phyloP scores from a whole-genome alignment of 2,113 vertebrate species.

The Pholis gunnellus region DNA sequence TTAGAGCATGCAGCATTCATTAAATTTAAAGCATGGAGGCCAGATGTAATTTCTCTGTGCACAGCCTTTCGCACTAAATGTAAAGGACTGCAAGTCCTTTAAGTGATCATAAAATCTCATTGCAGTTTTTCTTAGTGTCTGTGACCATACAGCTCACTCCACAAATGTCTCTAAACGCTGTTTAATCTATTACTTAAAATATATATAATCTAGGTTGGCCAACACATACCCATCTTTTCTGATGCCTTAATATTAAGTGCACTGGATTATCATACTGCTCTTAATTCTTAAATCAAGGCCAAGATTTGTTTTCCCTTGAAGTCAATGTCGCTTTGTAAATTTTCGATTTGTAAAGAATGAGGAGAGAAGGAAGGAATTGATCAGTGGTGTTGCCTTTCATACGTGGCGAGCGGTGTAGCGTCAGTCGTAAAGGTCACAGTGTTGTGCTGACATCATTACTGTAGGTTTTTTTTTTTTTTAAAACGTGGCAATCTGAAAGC shows the following conservation, averaged over 20 bases:
- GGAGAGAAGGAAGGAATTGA: not conserved
- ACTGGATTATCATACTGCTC: too few relatives aligned
- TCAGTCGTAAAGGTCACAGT: slow-evolving; percentile 53
- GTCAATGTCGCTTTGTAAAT: not conserved
- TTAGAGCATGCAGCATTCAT: slow-evolving; percentile 79
- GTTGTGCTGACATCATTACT: slow-evolving; percentile 31
- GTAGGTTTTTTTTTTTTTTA: slow-evolving; percentile 21
- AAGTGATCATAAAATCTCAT: slow-evolving; percentile 45
- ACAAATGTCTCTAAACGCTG: not conserved
- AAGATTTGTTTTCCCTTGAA: not conserved
- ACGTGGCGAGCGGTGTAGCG: not conserved
- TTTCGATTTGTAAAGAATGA: not conserved
- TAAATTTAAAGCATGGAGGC: slow-evolving; percentile 75
- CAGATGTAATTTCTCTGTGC: slow-evolving; percentile 63
- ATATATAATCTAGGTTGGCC: not conserved
- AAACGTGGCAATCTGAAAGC: slow-evolving; percentile 58
- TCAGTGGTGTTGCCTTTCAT: slow-evolving; percentile 20
- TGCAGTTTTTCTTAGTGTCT: slow-evolving; percentile 13
- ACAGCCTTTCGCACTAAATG: slow-evolving; percentile 55
- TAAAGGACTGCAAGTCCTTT: slow-evolving; percentile 66
- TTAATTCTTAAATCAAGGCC: not conserved
- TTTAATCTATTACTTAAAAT: not conserved
- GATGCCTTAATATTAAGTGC: not conserved
- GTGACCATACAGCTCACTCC: not conserved
- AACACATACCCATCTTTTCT: not conserved